Percentiles rank a stretch among this genome's conserved stretches.
Evolutionary conservation across 35 echinoderm and acorn worm genomes (phyloP).

Genomic region (Ptychodera flava): DNA sequence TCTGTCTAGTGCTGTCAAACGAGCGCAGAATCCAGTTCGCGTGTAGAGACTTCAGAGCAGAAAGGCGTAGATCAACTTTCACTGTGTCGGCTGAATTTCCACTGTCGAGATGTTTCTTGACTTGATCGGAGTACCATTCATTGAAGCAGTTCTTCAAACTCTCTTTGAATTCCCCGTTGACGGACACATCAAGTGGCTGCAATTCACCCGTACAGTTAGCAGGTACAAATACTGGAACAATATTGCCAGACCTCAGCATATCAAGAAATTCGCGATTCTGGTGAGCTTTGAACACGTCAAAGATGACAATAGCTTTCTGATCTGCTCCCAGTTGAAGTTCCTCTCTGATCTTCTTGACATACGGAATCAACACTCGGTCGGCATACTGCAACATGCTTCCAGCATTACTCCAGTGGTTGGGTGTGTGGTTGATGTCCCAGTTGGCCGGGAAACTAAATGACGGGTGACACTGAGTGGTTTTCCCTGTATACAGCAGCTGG

Average conservation of each 20-base stretch:
- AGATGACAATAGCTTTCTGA: not conserved
- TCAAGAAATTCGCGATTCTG: not conserved
- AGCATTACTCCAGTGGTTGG: conserved; percentile 19
- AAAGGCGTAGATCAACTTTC: conserved; percentile 14
- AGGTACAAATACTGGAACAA: not conserved
- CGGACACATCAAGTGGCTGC: conserved; percentile 18
- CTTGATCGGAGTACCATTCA: conserved; percentile 8
- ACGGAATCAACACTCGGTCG: not conserved
- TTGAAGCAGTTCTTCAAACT: not conserved
- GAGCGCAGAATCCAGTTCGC: conserved; percentile 24
- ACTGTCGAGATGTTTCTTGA: not conserved
- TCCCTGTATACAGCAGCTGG: conserved; percentile 18
- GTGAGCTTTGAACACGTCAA: conserved; percentile 26
- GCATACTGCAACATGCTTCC: not conserved
- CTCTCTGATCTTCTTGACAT: not conserved
- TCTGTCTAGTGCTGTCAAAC: not conserved
- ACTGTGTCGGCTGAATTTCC: not conserved
- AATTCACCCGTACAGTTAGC: not conserved
- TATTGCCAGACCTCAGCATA: not conserved
- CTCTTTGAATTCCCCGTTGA: conserved; percentile 24
- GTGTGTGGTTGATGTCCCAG: conserved; percentile 22
- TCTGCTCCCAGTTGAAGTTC: not conserved
- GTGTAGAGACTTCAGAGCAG: conserved; percentile 31
- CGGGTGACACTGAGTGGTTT: conserved; percentile 10
- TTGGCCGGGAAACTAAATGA: conserved; percentile 11